Evolutionary conservation across 2,113 vertebrate species (phyloP).

Genomic region (Mustelus asterias): DNA sequence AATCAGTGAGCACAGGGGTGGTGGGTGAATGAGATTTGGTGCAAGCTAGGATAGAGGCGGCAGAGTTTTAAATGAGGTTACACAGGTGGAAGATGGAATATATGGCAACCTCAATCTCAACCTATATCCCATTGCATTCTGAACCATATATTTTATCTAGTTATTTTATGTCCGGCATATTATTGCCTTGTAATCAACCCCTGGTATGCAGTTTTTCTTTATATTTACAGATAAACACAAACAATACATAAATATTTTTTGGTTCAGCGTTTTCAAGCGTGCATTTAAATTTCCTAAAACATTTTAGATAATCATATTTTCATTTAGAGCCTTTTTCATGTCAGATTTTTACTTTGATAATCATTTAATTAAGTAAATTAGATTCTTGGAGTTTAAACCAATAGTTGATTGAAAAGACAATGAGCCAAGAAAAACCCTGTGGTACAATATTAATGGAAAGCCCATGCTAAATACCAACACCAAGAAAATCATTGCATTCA

Average conservation of each 20-base stretch:
- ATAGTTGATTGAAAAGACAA: not conserved
- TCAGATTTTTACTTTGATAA: not conserved
- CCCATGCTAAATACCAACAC: not conserved
- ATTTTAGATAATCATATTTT: not conserved
- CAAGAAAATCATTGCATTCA: not conserved
- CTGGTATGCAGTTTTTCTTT: not conserved
- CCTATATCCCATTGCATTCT: not conserved
- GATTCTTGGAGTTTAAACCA: not conserved
- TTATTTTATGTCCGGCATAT: not conserved
- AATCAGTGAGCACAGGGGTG: not conserved
- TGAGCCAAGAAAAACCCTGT: not conserved
- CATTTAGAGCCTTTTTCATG: not conserved
- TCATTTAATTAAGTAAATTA: not conserved
- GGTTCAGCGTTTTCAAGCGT: not conserved
- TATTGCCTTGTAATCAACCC: not conserved
- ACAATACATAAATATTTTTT: not conserved
- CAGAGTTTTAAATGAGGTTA: not conserved
- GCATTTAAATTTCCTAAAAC: not conserved
- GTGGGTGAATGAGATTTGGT: not conserved
- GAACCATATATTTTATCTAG: not conserved
- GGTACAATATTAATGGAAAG: not conserved
- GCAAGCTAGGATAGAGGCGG: not conserved
- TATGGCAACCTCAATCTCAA: not conserved
- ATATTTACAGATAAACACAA: not conserved
- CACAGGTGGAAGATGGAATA: no score